phyloP scores from a whole-genome alignment of 2,113 vertebrate species.

The Zosterops pallidus region DNA sequence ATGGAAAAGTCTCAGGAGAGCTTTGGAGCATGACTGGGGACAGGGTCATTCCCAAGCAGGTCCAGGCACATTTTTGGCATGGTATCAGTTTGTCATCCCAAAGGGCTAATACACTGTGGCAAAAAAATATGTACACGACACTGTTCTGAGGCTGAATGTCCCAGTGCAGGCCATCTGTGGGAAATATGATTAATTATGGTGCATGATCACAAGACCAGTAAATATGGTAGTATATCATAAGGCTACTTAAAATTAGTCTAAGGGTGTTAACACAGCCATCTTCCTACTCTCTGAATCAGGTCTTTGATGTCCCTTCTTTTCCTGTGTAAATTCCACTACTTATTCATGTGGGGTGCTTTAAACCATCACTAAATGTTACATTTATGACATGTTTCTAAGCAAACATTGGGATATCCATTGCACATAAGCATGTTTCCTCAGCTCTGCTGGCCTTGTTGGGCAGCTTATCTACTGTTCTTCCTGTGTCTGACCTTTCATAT shows the following conservation, averaged over 20 bases:
- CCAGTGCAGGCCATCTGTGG: not conserved
- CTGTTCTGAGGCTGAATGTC: not conserved
- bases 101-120: not conserved
- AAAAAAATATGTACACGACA: not conserved
- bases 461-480: conserved; percentile 30
- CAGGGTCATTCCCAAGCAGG: not conserved
- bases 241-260: not conserved
- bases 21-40: not conserved
- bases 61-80: not conserved
- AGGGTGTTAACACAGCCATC: not conserved
- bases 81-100: not conserved
- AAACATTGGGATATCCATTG: conserved; percentile 6
- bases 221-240: not conserved
- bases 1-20: not conserved
- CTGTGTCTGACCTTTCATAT: conserved; percentile 34
- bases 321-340: not conserved
- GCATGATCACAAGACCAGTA: not conserved
- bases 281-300: not conserved
- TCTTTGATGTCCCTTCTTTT: not conserved
- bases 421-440: conserved; percentile 17
- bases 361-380: not conserved
- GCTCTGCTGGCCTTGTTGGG: conserved; percentile 18
- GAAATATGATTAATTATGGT: not conserved
- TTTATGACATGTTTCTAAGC: not conserved
- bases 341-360: not conserved